phyloP scores from a whole-genome alignment of 2,113 vertebrate genomes.

The Sylvietta virens region DNA sequence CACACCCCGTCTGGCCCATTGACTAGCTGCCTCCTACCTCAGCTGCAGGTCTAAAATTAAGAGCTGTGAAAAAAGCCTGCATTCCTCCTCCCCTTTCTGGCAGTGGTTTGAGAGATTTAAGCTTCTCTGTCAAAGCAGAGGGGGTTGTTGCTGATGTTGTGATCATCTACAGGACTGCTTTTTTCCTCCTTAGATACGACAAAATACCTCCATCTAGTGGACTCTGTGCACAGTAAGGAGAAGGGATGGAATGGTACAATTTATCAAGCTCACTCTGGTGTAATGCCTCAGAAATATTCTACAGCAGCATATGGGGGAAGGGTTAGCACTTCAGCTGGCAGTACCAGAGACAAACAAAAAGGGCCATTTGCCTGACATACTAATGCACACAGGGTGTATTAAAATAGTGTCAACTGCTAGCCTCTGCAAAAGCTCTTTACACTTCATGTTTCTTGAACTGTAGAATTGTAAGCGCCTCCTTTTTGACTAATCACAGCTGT shows the following conservation, averaged over 20 bases:
- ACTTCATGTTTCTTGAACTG: neutral
- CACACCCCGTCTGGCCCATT: neutral
- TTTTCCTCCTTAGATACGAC: neutral
- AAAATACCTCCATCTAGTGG: constrained; percentile 69
- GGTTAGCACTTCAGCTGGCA: neutral
- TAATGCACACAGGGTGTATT: neutral
- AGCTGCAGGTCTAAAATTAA: neutral
- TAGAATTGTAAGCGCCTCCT: neutral
- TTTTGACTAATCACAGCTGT: neutral
- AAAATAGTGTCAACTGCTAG: neutral
- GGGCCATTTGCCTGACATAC: neutral
- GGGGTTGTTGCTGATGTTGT: neutral
- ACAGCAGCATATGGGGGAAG: neutral
- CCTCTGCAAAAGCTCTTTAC: neutral
- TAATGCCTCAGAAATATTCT: neutral
- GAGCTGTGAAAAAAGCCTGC: neutral
- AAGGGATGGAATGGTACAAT: neutral
- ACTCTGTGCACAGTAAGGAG: neutral
- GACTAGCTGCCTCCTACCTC: neutral
- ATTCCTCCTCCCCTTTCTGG: neutral
- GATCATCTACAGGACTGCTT: neutral
- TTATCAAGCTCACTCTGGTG: neutral
- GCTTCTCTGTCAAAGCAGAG: neutral
- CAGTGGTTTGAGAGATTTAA: neutral
- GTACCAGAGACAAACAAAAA: neutral